Evolutionary conservation across 2,113 vertebrate species (phyloP).

Genomic region (Antechinus stuartii): DNA sequence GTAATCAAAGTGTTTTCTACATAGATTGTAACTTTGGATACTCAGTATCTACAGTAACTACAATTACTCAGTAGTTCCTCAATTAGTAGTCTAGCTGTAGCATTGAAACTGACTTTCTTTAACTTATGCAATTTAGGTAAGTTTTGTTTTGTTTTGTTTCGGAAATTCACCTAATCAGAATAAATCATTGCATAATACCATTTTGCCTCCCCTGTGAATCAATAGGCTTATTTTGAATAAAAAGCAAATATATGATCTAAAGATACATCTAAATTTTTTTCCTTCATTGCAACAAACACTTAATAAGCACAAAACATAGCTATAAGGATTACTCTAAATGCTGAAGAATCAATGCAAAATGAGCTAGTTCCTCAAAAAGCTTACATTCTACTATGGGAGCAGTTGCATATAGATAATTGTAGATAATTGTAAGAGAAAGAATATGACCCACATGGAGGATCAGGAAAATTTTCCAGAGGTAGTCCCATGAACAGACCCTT

Average conservation of each 20-base stretch:
- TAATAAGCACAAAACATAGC: neutral
- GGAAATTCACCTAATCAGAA: neutral
- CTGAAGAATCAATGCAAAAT: neutral
- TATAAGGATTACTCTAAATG: neutral
- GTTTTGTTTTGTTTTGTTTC: neutral
- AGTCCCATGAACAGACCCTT: neutral
- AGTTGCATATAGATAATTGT: neutral
- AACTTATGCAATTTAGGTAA: neutral
- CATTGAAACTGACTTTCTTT: neutral
- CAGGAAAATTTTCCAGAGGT: neutral
- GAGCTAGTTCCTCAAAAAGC: neutral
- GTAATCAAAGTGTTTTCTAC: neutral
- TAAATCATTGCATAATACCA: neutral
- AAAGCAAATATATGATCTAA: conserved; percentile 45
- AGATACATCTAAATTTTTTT: conserved; percentile 45
- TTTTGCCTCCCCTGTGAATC: conserved; percentile 18
- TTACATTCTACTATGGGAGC: neutral
- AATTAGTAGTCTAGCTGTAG: neutral
- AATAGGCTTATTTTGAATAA: conserved; percentile 37
- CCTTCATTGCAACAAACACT: neutral
- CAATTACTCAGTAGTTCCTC: neutral
- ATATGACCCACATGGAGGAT: neutral
- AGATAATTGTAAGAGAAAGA: neutral
- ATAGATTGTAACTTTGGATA: neutral
- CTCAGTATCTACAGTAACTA: neutral